Conservation (phyloP, 2,888 invertebrate species). For the Aspidiotus rigidus region DNA sequence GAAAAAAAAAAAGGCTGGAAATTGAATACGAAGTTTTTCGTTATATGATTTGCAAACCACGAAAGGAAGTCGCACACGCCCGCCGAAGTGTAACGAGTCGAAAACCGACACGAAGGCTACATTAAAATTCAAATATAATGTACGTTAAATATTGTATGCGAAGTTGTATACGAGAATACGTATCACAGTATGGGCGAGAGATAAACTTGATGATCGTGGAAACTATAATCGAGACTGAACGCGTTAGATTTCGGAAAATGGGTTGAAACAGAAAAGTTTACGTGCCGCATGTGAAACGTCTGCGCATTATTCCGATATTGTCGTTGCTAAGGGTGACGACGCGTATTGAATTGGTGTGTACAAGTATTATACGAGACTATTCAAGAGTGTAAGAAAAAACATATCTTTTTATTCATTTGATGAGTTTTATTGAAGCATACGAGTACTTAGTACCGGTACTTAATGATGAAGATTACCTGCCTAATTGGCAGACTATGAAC, state of each 20-base stretch:
- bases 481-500: no score
- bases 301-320: slow-evolving; percentile 25
- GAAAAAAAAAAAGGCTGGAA: no score
- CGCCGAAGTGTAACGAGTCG: no score
- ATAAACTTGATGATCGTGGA: slow-evolving; percentile 10
- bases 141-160: slow-evolving; percentile 11
- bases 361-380: slow-evolving; percentile 7
- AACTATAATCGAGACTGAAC: slow-evolving; percentile 21
- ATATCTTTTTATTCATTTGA: slow-evolving; percentile 23
- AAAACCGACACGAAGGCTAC: neutral
- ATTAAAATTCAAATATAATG: slow-evolving; percentile 13
- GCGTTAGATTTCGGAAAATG: slow-evolving; percentile 13
- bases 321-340: slow-evolving; percentile 23
- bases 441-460: no score
- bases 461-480: no score
- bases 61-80: no score
- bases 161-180: neutral
- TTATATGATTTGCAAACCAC: no score
- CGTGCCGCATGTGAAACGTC: slow-evolving; percentile 19
- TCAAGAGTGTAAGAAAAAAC: slow-evolving; percentile 16
- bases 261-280: slow-evolving; percentile 12
- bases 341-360: slow-evolving; percentile 23
- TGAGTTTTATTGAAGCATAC: slow-evolving; percentile 17
- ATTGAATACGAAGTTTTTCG: no score
- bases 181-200: neutral